These are phyloP conservation scores for Propithecus coquereli DNA, from an alignment of 2,113 vertebrate species.

Conservation along the genomic window DNA sequence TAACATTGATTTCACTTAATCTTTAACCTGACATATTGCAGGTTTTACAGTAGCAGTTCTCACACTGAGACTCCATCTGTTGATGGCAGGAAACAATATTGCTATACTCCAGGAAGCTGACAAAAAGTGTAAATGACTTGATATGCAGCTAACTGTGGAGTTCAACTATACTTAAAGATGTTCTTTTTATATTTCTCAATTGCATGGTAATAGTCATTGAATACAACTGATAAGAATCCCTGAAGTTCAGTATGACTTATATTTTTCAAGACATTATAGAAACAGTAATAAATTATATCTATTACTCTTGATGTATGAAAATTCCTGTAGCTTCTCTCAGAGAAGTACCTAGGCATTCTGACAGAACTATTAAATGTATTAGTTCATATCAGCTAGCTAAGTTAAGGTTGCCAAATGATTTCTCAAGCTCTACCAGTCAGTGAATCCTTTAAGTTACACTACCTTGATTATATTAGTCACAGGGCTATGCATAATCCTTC, in stretches of 20 bases:
- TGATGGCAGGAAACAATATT: conserved; percentile 58
- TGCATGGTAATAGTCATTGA: background rate
- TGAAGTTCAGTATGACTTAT: background rate
- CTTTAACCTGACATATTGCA: conserved; percentile 67
- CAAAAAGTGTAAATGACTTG: conserved; percentile 71
- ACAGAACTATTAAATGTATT: conserved; percentile 46
- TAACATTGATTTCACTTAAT: conserved; percentile 59
- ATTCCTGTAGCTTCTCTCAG: background rate
- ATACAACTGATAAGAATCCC: background rate
- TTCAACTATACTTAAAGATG: conserved; percentile 32
- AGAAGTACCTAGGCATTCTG: conserved; percentile 13
- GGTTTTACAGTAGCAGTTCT: conserved; percentile 50
- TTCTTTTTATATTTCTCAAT: conserved; percentile 12
- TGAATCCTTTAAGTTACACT: conserved; percentile 30
- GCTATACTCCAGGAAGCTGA: conserved; percentile 17
- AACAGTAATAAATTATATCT: conserved; percentile 17
- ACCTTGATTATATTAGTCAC: conserved; percentile 38
- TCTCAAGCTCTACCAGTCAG: background rate
- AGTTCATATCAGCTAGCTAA: conserved; percentile 41
- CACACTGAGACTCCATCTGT: conserved; percentile 61
- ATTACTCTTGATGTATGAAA: background rate
- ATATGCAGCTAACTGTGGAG: conserved; percentile 41
- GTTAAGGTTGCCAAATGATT: conserved; percentile 56
- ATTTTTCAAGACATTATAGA: background rate
- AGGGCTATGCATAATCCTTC: background rate